Percentiles rank a stretch among this genome's conserved stretches.
These are phyloP conservation scores for Fringilla coelebs DNA, from an alignment of 2,797 vertebrate genomes.

Conservation along the genomic window DNA sequence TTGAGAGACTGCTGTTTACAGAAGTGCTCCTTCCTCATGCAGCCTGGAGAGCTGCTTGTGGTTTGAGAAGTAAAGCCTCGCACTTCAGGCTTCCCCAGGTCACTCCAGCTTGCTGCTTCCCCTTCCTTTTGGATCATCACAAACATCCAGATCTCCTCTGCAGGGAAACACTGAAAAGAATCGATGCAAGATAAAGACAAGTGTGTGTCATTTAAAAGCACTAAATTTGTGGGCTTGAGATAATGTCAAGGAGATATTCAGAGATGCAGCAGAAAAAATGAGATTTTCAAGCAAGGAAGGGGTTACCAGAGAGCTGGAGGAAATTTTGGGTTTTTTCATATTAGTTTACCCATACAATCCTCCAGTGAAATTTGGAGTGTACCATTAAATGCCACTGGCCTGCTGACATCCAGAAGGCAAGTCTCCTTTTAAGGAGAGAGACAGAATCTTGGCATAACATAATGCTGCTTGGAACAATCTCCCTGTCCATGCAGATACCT, in stretches of 20 bases:
- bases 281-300: background rate
- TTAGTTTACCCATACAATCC: background rate
- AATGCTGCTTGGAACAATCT: background rate
- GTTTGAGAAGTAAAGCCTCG: background rate
- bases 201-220: background rate
- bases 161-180: background rate
- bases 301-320: background rate
- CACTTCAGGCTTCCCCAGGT: background rate
- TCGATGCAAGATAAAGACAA: background rate
- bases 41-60: background rate
- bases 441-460: background rate
- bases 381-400: background rate
- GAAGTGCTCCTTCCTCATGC: background rate
- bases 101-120: background rate
- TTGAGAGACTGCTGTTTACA: background rate
- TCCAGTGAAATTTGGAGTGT: background rate
- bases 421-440: background rate
- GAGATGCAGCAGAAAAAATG: background rate
- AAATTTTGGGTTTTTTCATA: background rate
- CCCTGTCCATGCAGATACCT: background rate
- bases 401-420: background rate
- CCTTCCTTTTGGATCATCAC: background rate
- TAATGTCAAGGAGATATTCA: background rate
- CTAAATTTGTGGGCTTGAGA: background rate
- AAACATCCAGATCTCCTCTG: background rate